These are phyloP conservation scores for Marronus borbonicus DNA, from an alignment of 2,888 invertebrate species.

Conservation along the genomic window DNA sequence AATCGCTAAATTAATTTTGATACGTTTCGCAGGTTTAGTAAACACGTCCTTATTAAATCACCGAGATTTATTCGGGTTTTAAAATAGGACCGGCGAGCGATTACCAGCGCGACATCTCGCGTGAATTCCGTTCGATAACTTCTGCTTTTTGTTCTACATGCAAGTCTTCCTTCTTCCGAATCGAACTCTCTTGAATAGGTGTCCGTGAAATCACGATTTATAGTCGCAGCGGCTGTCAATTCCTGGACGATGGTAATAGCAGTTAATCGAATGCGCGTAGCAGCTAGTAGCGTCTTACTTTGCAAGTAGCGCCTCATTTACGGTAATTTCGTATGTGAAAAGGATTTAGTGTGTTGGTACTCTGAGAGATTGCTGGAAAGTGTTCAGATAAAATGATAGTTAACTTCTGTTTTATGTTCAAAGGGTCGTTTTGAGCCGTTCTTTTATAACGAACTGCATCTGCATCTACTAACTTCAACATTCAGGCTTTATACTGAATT, in stretches of 20 bases:
- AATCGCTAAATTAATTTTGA: constrained; percentile 31
- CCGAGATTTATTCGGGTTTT: constrained; percentile 36
- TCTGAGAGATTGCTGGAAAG: no score
- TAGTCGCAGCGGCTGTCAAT: constrained; percentile 19
- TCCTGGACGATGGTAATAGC: constrained; percentile 10
- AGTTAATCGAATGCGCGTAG: constrained; percentile 14
- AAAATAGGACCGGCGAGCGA: neutral
- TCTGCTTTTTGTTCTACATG: neutral
- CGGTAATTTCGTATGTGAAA: constrained; percentile 10
- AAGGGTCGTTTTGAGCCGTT: no score
- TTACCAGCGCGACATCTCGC: neutral
- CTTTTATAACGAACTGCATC: no score
- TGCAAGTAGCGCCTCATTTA: neutral
- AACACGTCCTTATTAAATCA: constrained; percentile 46
- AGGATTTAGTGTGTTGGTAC: neutral
- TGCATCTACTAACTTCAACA: no score
- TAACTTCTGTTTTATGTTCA: no score
- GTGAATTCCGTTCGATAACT: constrained; percentile 19
- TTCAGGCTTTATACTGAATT: no score
- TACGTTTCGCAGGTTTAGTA: constrained; percentile 39
- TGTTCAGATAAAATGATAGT: no score
- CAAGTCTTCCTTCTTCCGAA: neutral
- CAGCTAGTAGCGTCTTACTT: neutral
- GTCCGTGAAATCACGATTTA: constrained; percentile 19
- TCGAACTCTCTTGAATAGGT: neutral